Conservation (phyloP, 2,797 vertebrate genomes). For the Zalophus californianus region DNA sequence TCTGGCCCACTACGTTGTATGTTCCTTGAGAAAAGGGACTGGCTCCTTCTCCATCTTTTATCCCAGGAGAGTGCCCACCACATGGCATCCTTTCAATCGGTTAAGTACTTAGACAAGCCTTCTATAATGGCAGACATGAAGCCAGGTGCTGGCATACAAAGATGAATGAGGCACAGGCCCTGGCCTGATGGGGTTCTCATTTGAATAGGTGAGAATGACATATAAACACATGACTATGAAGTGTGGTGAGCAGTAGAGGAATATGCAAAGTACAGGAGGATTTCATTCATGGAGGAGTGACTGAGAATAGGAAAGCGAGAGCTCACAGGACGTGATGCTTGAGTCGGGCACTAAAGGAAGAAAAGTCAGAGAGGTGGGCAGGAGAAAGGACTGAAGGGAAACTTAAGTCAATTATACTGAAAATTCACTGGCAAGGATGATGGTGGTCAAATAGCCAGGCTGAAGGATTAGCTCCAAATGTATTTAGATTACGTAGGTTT, state of each 20-base stretch:
- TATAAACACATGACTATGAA: neutral
- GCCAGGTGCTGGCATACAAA: neutral
- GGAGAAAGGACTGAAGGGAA: neutral
- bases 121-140: neutral
- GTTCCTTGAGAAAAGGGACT: neutral
- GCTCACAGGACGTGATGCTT: neutral
- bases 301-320: neutral
- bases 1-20: neutral
- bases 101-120: neutral
- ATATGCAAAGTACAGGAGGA: neutral
- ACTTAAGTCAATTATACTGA: neutral
- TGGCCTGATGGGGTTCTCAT: neutral
- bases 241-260: neutral
- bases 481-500: slow-evolving; percentile 7
- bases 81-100: neutral
- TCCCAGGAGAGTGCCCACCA: neutral
- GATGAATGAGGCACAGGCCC: neutral
- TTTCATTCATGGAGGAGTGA: neutral
- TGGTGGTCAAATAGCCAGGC: neutral
- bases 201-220: neutral
- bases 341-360: neutral
- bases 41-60: neutral
- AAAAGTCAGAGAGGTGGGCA: neutral
- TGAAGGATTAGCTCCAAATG: neutral
- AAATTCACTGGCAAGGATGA: neutral